phyloP scores from a whole-genome alignment of 2,888 invertebrate genomes.

The Cosmia trapezina region DNA sequence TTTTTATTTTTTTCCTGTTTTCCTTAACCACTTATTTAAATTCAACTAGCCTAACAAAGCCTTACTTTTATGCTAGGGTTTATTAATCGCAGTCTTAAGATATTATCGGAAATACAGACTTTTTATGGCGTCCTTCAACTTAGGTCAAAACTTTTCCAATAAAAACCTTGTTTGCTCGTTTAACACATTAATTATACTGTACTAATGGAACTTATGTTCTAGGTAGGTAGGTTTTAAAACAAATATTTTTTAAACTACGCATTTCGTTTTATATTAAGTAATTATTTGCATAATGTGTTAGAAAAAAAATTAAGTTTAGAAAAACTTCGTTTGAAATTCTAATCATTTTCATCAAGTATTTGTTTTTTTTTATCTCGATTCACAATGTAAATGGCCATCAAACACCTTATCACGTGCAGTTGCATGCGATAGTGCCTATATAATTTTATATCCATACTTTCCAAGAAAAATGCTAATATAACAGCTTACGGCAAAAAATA shows the following conservation, averaged over 20 bases:
- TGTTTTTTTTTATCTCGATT: background rate
- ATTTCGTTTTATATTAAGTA: background rate
- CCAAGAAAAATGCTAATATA: background rate
- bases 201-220: background rate
- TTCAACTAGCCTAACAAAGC: constrained; percentile 3
- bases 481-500: background rate
- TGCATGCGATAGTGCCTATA: background rate
- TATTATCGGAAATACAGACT: constrained; percentile 38
- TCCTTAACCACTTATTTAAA: background rate
- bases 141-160: constrained; percentile 2
- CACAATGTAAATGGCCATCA: background rate
- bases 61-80: constrained; percentile 17
- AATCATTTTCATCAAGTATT: background rate
- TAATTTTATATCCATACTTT: background rate
- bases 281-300: constrained; percentile 18
- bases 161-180: background rate
- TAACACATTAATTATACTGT: constrained; percentile 6
- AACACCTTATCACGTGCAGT: constrained; percentile 16
- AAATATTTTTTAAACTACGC: background rate
- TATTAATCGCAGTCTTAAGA: constrained; percentile 35
- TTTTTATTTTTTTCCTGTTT: background rate
- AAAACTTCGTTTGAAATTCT: constrained; percentile 13
- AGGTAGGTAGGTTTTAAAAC: no score
- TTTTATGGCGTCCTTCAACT: constrained; percentile 59
- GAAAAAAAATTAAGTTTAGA: background rate